These are phyloP conservation scores for Drosophila erecta DNA, from an alignment of 1,140 invertebrate species.

Conservation along the genomic window DNA sequence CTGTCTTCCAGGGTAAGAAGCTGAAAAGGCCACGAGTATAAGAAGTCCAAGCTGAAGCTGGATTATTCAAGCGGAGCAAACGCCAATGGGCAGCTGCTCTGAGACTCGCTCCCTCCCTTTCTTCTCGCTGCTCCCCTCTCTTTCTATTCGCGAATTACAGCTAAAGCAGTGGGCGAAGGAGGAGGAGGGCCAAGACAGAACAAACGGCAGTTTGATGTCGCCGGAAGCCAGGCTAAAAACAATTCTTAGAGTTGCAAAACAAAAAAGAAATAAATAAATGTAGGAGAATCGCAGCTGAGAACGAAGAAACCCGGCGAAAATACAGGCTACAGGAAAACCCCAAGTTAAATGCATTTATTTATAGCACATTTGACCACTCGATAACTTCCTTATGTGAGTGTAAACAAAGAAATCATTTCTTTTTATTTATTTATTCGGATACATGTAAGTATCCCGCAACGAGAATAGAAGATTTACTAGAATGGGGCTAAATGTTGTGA, in stretches of 20 bases:
- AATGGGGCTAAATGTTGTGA: background rate
- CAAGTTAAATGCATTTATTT: conserved; percentile 64
- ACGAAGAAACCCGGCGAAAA: background rate
- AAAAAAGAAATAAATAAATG: conserved; percentile 59
- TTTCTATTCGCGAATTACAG: background rate
- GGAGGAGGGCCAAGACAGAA: conserved; percentile 28
- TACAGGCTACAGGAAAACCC: conserved; percentile 23
- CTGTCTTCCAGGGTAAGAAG: conserved; percentile 27
- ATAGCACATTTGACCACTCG: conserved; percentile 55
- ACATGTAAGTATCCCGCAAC: background rate
- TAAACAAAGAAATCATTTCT: conserved; percentile 41
- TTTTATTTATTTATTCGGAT: conserved; percentile 23
- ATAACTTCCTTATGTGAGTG: conserved; percentile 48
- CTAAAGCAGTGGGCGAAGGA: background rate
- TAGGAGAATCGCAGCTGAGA: conserved; percentile 9
- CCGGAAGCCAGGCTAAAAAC: conserved; percentile 69
- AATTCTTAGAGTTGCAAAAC: conserved; percentile 14
- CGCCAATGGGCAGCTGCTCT: conserved; percentile 74
- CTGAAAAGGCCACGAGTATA: conserved; percentile 22
- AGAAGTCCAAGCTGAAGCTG: conserved; percentile 36
- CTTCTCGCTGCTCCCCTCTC: background rate
- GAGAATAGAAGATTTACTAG: conserved; percentile 1
- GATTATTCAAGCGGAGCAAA: conserved; percentile 76
- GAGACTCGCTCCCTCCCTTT: conserved; percentile 3
- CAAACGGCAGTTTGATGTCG: conserved; percentile 79